These are phyloP conservation scores for Neelides sp. DNA, from an alignment of 1,140 invertebrate species.

Conservation along the genomic window DNA sequence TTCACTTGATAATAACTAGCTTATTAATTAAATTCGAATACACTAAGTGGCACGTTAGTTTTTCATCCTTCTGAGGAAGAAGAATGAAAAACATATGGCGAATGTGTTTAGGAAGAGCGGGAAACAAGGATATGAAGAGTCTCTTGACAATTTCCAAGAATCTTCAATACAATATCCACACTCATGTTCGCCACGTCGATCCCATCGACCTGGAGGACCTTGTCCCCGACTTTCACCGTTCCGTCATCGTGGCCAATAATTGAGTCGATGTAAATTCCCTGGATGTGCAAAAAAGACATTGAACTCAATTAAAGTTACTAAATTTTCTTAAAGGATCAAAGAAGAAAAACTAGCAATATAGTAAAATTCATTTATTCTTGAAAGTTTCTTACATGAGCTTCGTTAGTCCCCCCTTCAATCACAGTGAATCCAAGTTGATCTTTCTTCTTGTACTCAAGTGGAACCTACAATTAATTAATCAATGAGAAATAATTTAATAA, in stretches of 20 bases:
- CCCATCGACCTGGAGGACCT: constrained; percentile 48
- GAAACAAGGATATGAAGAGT: constrained; percentile 26
- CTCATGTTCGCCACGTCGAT: constrained; percentile 44
- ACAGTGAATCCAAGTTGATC: constrained; percentile 31
- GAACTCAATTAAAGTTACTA: not conserved
- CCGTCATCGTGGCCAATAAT: constrained; percentile 43
- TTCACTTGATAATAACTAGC: too few relatives aligned
- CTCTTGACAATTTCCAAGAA: constrained; percentile 29
- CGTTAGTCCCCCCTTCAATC: constrained; percentile 34
- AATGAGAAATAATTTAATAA: constrained; percentile 14
- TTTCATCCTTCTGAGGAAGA: too few relatives aligned
- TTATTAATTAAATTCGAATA: too few relatives aligned
- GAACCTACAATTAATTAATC: constrained; percentile 36
- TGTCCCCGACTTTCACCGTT: constrained; percentile 44
- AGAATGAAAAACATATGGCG: too few relatives aligned
- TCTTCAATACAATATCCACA: constrained; percentile 28
- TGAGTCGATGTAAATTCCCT: constrained; percentile 47
- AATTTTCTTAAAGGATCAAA: too few relatives aligned
- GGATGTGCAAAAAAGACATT: constrained; percentile 18
- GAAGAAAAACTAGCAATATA: too few relatives aligned
- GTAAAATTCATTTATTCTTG: too few relatives aligned
- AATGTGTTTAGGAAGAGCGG: constrained; percentile 12
- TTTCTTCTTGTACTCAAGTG: constrained; percentile 38
- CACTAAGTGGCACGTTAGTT: too few relatives aligned
- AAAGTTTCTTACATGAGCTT: constrained; percentile 19